Evolutionary conservation across 2,888 invertebrate genomes (phyloP), one percentile per base, ranked within the genome.

Genomic region (Ochropacha duplaris): DNA sequence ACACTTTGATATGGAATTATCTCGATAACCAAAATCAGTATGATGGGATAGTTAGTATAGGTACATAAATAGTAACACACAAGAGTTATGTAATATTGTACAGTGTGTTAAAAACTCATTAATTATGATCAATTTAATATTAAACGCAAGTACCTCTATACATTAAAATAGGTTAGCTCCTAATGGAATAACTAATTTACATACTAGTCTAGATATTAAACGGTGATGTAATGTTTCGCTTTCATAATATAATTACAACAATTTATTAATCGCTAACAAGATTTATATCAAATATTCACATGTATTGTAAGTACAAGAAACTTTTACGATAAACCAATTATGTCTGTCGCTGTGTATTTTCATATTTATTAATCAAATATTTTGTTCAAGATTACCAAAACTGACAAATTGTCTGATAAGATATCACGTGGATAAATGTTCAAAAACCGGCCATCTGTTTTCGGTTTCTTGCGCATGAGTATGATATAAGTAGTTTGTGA

Each of bases 231-330:
- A 44, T 44, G 44, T 44, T 19, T n/a, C 44, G 44, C 19, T 44
- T 19, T 44, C 52, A 39, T 19, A 56, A 19, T 9, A 39, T 39
- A 51, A 22, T 44, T 57, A 28, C 44, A 26, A 55, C n/a, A 44
- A 44, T 44, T 31, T 2, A 28, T 28, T 39, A 16, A 44, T 44
- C 5, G 19, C 44, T 44, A 9, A 44, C 44, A 44, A 44, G 44
- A 44, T 44, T 44, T 44, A 44, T 14, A 44, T 44, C 39, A 6
- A 44, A 19, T 44, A 44, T 44, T 39, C 14, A n/a, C n/a, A 39
- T 6, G 3, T 39, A 16, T 28, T 28, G 6, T 28, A 14, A 36
- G n/a, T 11, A 36, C 36, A 2, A 36, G n/a, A 36, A n/a, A n/a
- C 16, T 39, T 16, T n/a, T 1, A 39, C 39, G 2, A 14, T 39